phyloP scores from a whole-genome alignment of 2,797 vertebrate genomes.

The Odontamblyopus rebecca region DNA sequence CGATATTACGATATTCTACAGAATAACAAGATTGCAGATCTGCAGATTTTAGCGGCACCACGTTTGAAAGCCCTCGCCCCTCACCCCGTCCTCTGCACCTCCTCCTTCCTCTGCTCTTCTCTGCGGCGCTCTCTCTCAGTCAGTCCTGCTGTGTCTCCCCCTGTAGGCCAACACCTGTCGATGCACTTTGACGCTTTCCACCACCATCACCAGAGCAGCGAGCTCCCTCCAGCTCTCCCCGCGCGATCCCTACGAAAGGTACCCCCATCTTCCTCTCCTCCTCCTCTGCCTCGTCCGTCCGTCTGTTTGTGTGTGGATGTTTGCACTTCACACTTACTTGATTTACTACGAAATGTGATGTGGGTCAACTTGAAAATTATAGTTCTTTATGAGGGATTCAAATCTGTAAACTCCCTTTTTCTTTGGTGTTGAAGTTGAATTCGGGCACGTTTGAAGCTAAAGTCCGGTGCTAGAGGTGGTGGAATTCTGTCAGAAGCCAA shows the following conservation, averaged over 20 bases:
- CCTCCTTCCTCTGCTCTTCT: constrained; percentile 15
- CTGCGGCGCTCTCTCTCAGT: constrained; percentile 47
- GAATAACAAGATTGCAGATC: too few species aligned
- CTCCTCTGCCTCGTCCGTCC: constrained; percentile 24
- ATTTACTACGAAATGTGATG: background rate
- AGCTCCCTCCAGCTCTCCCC: constrained; percentile 88
- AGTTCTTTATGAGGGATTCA: too few species aligned
- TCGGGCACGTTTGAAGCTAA: too few species aligned
- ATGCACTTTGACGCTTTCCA: constrained; percentile 94
- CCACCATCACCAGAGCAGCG: constrained; percentile 89
- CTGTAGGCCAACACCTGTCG: constrained; percentile 86
- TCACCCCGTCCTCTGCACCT: background rate
- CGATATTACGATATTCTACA: too few species aligned
- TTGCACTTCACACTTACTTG: background rate
- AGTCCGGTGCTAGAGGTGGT: too few species aligned
- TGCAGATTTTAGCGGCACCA: background rate
- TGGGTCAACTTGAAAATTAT: background rate
- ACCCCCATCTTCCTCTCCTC: constrained; percentile 57
- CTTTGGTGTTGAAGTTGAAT: too few species aligned
- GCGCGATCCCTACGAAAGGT: constrained; percentile 93
- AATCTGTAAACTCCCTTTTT: too few species aligned
- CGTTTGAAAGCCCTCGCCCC: constrained; percentile 1
- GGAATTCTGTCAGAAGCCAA: too few species aligned
- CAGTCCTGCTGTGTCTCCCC: constrained; percentile 71
- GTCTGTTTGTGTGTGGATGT: constrained; percentile 26